Base-by-base conservation (phyloP, 2,888 invertebrate genomes). In the Heliconius sara region DNA sequence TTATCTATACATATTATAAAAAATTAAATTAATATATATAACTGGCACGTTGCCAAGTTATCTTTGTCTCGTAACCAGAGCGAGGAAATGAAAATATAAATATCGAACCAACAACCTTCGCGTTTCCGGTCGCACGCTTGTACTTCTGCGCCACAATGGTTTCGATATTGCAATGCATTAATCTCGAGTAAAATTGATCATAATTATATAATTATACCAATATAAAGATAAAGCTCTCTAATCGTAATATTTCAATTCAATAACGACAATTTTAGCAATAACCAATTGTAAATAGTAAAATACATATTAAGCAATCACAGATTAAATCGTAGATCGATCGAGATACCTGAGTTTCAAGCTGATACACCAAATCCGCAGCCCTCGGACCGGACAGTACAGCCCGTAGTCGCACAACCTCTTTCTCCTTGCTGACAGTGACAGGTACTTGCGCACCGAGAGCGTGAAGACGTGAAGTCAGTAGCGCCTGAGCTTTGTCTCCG, bases 301-400 rank as follows among this genome's bases (percentile, higher is more conserved):
- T n/a, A 60, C 10, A 63, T 12, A 63, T 5, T 4, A 2, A 10
- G n/a, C 25, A 25, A 63, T 63, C 4, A 25, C 63, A 52, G 22
- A 63, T 63, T 63, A 25, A 63, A 63, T 63, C n/a, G 13, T 5
- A 22, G 27, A 39, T 3, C 39, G 39, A 39, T 39, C 39, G 39
- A 27, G 95, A 93, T 84, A 97, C 97, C 95, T 97, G 95, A 90
- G 97, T 97, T 89, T 98, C 98, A 70, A 98, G 95, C 86, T 97
- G 96, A 87, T 97, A 98, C 0, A 98, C 97, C 65, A 97, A 95
- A 88, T 98, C 98, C 0, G 97, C 97, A 86, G 98, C 97, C 83
- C 96, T 96, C 1, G 96, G 95, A 7, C 98, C 97, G 79, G 96
- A 95, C 7, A 98, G 92, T 71, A 97, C 95, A 78, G 97, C 97